These are phyloP conservation scores for Lasius platythorax DNA, from an alignment of 2,888 invertebrate genomes.

Conservation along the genomic window DNA sequence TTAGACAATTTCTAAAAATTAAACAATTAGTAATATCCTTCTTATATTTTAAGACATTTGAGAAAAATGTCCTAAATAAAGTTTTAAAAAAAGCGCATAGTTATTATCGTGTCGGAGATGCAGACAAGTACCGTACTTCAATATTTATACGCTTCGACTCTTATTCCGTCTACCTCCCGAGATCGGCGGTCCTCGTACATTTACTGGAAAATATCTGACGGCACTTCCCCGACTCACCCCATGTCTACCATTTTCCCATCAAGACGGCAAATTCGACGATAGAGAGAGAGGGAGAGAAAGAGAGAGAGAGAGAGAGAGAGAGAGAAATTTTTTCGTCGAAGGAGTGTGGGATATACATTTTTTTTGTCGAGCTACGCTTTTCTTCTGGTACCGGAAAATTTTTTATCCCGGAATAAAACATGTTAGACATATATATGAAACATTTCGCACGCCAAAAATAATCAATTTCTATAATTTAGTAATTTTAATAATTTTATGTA, in stretches of 20 bases:
- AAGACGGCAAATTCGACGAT: constrained; percentile 44
- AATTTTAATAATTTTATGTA: neutral
- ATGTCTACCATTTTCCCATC: constrained; percentile 46
- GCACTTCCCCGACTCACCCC: constrained; percentile 1
- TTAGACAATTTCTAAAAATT: neutral
- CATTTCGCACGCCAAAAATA: neutral
- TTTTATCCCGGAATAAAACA: neutral
- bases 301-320: neutral
- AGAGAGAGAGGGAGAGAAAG: neutral
- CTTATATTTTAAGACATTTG: neutral
- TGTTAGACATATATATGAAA: neutral
- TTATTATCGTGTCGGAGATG: neutral
- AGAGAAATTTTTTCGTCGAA: constrained; percentile 4
- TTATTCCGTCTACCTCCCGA: constrained; percentile 37
- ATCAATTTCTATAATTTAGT: neutral
- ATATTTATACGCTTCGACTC: constrained; percentile 36
- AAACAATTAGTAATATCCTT: neutral
- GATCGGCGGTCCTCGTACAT: constrained; percentile 33
- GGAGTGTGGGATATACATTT: constrained; percentile 35
- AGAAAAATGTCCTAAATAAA: too few relatives aligned
- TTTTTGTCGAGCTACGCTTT: neutral
- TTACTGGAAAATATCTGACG: constrained; percentile 41
- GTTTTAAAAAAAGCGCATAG: neutral
- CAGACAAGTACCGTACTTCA: constrained; percentile 11
- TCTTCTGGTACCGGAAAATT: constrained; percentile 9